Percentiles rank a stretch among this genome's conserved stretches.
phyloP scores from a whole-genome alignment of 2,888 invertebrate species.

The Zhengitettix transpicula region DNA sequence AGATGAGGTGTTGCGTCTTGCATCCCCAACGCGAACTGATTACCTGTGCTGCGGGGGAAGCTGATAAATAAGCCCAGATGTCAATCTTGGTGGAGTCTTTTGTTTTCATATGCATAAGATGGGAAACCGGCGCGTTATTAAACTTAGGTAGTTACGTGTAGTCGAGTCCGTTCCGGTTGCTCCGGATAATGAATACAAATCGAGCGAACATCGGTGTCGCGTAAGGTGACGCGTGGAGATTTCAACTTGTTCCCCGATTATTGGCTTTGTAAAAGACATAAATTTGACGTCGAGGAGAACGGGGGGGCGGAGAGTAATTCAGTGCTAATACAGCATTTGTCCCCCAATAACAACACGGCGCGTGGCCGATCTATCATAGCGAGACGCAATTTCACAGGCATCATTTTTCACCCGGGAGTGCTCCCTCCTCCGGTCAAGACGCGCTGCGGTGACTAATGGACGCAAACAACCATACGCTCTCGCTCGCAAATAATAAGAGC shows the following conservation, averaged over 20 bases:
- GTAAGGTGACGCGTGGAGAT: no score
- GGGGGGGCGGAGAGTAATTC: neutral
- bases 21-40: neutral
- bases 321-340: neutral
- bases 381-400: slow-evolving; percentile 16
- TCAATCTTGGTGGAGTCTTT: no score
- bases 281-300: neutral
- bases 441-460: neutral
- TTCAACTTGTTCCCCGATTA: neutral
- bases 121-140: no score
- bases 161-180: no score
- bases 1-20: slow-evolving; percentile 1
- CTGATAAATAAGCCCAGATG: no score
- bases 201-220: no score
- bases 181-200: no score
- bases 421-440: neutral
- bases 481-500: neutral
- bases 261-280: neutral
- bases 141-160: no score
- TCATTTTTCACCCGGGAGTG: slow-evolving; percentile 15
- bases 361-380: neutral
- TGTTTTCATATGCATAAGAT: no score
- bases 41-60: no score
- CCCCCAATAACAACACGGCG: neutral
- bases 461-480: neutral